A percentile compares a stretch with the other conserved stretches of the same genome.
Conservation (phyloP, 2,888 invertebrate genomes). For the Barypeithes pellucidus region DNA sequence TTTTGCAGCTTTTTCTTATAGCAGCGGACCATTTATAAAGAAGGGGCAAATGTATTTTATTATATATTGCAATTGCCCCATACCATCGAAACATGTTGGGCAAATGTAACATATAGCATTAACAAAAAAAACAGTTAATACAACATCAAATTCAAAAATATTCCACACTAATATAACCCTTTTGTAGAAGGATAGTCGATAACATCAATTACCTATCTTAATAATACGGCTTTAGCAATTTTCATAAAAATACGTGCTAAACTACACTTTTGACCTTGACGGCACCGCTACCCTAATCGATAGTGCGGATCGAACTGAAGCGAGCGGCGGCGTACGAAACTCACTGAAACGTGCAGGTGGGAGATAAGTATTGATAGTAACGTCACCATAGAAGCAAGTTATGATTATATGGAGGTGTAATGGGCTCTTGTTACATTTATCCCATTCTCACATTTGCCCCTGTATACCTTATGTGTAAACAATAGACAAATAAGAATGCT, state of each 20-base stretch:
- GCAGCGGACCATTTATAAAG: slow-evolving; percentile 13
- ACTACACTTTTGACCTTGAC: neutral
- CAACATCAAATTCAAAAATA: neutral
- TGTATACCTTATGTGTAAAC: neutral
- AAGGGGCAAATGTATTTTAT: slow-evolving; percentile 21
- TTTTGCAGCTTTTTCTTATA: slow-evolving; percentile 18
- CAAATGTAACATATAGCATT: neutral
- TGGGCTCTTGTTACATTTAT: neutral
- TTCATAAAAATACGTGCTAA: neutral
- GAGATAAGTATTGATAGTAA: neutral
- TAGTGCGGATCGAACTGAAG: neutral
- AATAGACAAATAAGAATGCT: no score
- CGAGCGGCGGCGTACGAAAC: neutral
- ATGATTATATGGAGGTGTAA: neutral
- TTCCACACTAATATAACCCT: neutral
- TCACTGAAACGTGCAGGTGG: neutral
- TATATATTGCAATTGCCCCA: neutral
- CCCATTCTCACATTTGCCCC: neutral
- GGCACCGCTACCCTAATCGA: neutral
- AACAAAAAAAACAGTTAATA: neutral
- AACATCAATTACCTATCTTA: neutral
- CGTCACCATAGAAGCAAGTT: neutral
- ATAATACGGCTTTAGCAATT: neutral
- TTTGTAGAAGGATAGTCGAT: neutral
- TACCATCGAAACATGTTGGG: neutral